Percentiles rank a stretch among this genome's conserved stretches.
These are phyloP conservation scores for Staurois parvus DNA, from an alignment of 2,797 vertebrate species.

Conservation along the genomic window DNA sequence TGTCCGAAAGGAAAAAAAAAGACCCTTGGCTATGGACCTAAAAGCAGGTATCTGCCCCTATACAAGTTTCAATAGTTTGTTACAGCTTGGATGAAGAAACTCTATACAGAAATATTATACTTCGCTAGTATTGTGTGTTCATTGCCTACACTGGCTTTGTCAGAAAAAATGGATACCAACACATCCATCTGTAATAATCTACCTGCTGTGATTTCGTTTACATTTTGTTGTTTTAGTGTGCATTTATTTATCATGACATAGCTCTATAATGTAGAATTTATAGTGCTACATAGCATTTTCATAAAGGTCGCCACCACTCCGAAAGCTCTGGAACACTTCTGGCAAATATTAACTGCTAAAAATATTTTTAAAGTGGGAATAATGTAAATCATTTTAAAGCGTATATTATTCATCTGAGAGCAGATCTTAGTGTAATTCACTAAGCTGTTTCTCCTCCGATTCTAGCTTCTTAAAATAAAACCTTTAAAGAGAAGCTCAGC, in stretches of 20 bases:
- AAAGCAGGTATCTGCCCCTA: no score
- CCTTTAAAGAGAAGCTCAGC: neutral
- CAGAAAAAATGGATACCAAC: no score
- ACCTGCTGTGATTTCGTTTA: neutral
- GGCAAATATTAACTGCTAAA: neutral
- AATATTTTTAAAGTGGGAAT: conserved; percentile 4
- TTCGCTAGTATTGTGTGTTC: no score
- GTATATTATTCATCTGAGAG: conserved; percentile 31
- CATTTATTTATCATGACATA: neutral
- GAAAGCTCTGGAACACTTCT: neutral
- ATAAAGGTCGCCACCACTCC: neutral
- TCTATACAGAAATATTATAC: no score
- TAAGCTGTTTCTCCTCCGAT: conserved; percentile 5
- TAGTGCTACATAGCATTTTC: neutral
- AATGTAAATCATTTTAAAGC: neutral
- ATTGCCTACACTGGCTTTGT: no score
- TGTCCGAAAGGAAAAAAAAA: no score
- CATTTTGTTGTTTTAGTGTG: neutral
- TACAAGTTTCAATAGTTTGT: no score
- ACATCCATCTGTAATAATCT: no score
- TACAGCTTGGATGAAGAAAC: no score
- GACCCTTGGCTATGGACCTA: no score
- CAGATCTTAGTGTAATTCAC: conserved; percentile 8
- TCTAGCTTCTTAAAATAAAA: conserved; percentile 5
- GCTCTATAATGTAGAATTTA: neutral